Conservation (phyloP, 2,888 invertebrate genomes). For the Pollenia angustigena region DNA sequence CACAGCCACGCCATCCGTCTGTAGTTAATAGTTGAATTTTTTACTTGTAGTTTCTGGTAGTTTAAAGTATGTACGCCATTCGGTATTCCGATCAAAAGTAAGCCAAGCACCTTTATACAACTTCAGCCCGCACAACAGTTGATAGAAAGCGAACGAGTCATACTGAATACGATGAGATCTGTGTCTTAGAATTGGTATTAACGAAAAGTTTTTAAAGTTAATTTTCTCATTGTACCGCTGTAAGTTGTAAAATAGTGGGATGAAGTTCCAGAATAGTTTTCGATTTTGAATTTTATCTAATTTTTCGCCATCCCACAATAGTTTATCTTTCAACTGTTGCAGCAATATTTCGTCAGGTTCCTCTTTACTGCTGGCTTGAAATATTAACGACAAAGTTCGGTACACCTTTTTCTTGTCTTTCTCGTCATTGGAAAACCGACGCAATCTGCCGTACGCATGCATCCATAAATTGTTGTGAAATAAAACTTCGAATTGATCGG, state of each 20-base stretch:
- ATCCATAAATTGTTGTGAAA: too few species aligned
- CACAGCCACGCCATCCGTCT: too few species aligned
- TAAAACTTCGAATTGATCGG: too few species aligned
- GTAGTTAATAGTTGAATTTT: too few species aligned
- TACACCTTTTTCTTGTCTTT: too few species aligned
- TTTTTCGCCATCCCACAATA: not conserved
- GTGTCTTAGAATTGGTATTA: not conserved
- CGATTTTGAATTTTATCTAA: slow-evolving; percentile 6
- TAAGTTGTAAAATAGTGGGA: not conserved
- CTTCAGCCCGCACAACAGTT: not conserved
- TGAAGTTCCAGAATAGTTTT: not conserved
- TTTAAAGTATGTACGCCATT: not conserved
- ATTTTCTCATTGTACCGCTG: not conserved
- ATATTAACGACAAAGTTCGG: too few species aligned
- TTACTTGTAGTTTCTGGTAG: not conserved
- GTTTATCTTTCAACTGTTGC: too few species aligned
- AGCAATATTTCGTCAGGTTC: too few species aligned
- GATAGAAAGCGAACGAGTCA: not conserved
- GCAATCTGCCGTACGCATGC: too few species aligned
- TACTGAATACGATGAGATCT: not conserved
- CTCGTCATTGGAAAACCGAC: too few species aligned
- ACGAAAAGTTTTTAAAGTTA: too few species aligned
- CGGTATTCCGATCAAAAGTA: not conserved
- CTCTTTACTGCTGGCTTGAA: too few species aligned
- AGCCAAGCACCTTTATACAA: not conserved